A percentile compares a stretch with the other conserved stretches of the same genome.
Conservation (phyloP, 2,113 vertebrate genomes). For the Raphicerus campestris region DNA sequence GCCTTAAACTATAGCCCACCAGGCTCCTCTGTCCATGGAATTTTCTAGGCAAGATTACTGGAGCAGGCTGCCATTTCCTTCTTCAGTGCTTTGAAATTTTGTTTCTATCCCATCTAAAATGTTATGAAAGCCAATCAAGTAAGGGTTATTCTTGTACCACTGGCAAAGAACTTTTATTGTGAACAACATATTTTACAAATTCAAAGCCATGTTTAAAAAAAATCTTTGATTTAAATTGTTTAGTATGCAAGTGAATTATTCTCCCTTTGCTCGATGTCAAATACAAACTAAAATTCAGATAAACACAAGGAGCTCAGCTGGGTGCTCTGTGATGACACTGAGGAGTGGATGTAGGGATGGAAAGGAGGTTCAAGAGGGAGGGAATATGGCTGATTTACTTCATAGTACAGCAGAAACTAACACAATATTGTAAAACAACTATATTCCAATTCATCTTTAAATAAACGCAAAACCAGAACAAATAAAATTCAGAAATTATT, state of each 20-base stretch:
- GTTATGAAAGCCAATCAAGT: neutral
- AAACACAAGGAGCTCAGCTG: neutral
- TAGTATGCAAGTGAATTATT: constrained; percentile 33
- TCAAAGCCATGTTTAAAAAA: neutral
- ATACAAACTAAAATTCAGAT: constrained; percentile 49
- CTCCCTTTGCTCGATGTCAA: constrained; percentile 16
- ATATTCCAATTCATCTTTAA: neutral
- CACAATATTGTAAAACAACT: neutral
- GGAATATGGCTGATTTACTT: neutral
- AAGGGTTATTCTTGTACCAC: neutral
- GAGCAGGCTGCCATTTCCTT: neutral
- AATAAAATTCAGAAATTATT: constrained; percentile 35
- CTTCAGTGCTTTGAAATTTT: constrained; percentile 3
- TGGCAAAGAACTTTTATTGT: neutral
- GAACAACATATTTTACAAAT: neutral
- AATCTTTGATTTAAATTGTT: constrained; percentile 4
- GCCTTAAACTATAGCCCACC: neutral
- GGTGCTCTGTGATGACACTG: neutral
- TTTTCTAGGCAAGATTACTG: neutral
- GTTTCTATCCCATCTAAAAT: constrained; percentile 29
- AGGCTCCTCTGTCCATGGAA: neutral
- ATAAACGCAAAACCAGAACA: neutral
- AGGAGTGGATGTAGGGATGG: neutral
- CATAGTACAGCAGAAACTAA: neutral
- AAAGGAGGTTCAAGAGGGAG: neutral